A percentile compares a stretch with the other conserved stretches of the same genome.
phyloP scores from a whole-genome alignment of 2,113 vertebrate genomes.

The Plecturocebus donacophilus region DNA sequence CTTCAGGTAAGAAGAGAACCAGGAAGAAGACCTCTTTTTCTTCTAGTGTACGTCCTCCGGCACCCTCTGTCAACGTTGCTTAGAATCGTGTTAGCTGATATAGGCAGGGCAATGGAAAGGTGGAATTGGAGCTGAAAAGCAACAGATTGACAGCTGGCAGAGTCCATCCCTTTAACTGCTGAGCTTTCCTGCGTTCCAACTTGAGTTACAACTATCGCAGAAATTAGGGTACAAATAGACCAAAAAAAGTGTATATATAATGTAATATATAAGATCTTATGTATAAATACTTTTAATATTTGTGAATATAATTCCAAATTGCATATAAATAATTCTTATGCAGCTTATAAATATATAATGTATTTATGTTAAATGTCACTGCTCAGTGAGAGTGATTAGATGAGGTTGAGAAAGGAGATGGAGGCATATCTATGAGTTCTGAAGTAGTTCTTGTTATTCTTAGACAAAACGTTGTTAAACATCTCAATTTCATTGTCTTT shows the following conservation, averaged over 20 bases:
- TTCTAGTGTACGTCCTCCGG: accelerated
- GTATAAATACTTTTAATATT: neutral
- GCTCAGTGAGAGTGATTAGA: neutral
- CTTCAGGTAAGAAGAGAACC: neutral
- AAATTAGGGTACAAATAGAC: neutral
- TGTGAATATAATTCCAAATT: neutral
- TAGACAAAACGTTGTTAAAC: neutral
- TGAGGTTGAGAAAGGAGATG: neutral
- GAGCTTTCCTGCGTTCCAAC: neutral
- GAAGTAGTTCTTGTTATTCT: neutral
- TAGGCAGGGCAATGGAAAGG: neutral
- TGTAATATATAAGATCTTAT: neutral
- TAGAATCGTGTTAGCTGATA: neutral
- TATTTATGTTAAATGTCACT: neutral
- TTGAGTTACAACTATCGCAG: neutral
- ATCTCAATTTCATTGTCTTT: neutral
- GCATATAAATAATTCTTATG: neutral
- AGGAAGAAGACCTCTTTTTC: neutral
- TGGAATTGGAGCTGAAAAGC: neutral
- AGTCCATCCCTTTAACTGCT: neutral
- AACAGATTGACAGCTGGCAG: neutral
- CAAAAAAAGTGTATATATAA: neutral
- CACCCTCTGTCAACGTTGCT: neutral
- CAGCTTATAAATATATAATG: neutral
- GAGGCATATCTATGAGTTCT: neutral